Percentiles rank a stretch among this genome's conserved stretches.
These are phyloP conservation scores for Rhineura floridana DNA, from an alignment of 2,113 vertebrate species.

Conservation along the genomic window DNA sequence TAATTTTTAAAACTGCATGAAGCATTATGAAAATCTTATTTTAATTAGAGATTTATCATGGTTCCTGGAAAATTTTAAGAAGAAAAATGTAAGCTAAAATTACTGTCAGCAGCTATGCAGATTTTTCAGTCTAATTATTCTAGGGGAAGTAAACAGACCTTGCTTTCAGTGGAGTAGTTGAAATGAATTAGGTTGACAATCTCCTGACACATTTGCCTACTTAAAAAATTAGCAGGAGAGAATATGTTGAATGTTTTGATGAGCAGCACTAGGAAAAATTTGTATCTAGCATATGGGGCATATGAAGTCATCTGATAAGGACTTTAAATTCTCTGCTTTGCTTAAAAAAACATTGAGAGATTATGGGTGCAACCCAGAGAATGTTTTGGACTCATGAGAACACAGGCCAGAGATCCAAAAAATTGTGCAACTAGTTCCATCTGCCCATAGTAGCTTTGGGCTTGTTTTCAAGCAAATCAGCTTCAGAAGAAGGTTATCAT, in stretches of 20 bases:
- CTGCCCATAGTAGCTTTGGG: background rate
- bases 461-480: background rate
- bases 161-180: background rate
- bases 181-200: background rate
- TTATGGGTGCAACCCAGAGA: background rate
- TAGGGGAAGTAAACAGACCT: background rate
- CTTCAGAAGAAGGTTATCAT: background rate
- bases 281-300: background rate
- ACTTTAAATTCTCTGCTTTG: background rate
- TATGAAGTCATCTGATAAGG: background rate
- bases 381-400: background rate
- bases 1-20: background rate
- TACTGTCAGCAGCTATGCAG: background rate
- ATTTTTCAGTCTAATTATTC: constrained; percentile 18
- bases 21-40: background rate
- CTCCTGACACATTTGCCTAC: background rate
- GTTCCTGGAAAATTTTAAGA: constrained; percentile 3
- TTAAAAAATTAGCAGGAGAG: background rate
- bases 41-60: background rate
- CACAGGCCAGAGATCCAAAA: background rate
- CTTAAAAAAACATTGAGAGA: background rate
- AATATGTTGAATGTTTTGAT: background rate
- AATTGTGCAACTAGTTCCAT: background rate
- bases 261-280: background rate
- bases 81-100: background rate